phyloP scores from a whole-genome alignment of 1,140 invertebrate species.

The Platyscapa corneri region DNA sequence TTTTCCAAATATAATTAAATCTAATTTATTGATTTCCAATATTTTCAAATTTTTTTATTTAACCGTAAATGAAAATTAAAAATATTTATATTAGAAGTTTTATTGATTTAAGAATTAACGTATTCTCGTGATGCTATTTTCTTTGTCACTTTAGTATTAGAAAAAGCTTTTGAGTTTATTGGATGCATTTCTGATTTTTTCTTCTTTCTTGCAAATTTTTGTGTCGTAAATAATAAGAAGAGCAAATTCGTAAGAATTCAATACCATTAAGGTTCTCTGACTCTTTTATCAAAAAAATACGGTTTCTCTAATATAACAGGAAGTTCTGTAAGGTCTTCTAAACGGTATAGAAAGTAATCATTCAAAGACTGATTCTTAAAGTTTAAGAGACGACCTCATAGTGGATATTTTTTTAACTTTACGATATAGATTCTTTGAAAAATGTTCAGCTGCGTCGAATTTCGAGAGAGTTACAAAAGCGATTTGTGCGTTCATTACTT shows the following conservation, averaged over 20 bases:
- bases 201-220: neutral
- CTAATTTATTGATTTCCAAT: too few species aligned
- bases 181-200: neutral
- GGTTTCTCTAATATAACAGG: slow-evolving; percentile 27
- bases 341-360: slow-evolving; percentile 1
- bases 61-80: neutral
- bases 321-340: neutral
- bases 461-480: neutral
- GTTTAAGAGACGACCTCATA: too few species aligned
- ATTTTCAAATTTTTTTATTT: neutral
- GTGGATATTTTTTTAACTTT: slow-evolving; percentile 29
- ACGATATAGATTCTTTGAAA: neutral
- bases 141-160: neutral
- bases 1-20: too few species aligned
- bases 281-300: slow-evolving; percentile 14
- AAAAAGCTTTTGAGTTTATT: neutral
- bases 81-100: neutral
- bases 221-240: slow-evolving; percentile 6
- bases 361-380: slow-evolving; percentile 15
- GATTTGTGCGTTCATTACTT: neutral
- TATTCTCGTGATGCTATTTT: neutral
- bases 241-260: neutral
- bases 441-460: neutral
- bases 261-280: neutral
- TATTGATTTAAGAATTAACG: neutral